Evolutionary conservation across 2,888 invertebrate genomes (phyloP), one percentile per base, ranked within the genome.

Genomic region (Apamea epomidion): DNA sequence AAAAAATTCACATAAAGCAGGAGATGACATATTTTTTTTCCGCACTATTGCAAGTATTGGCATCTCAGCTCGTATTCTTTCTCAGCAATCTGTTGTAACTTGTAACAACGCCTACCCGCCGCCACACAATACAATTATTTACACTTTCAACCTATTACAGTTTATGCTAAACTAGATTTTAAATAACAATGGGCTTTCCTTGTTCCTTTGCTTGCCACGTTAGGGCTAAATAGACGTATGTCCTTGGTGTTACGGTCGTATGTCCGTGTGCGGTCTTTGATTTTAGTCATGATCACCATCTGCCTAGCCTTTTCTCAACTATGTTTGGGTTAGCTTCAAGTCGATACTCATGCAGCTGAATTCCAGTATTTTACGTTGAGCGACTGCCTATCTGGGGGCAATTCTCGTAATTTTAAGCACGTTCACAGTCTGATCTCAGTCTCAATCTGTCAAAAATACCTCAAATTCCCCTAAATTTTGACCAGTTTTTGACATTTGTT

Each of bases 111-210:
- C 54, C 16, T 72, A 29, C 51, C 7, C 18, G 12, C 21, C n/a
- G 48, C 18, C 29, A 42, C 65, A 82, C 76, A 86, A 76, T 42
- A 58, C 73, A 60, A 82, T 84, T 84, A 82, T 82, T 62, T 71
- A 69, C 87, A 86, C 83, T 84, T 86, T 84, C 87, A 18, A 74
- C 6, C 67, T 32, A 51, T 67, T 84, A 58, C 48, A 65, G 25
- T 64, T 65, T 65, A 70, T 74, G 54, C 7, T 73, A 76, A 72
- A 86, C 72, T 45, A 12, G 86, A 76, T 76, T 64, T 45, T 54
- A 18, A 21, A 25, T 14, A 73, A 45, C 29, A 85, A 81, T 60
- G 0, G 29, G 5, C 51, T 18, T 37, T 60, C 51, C 64, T 85
- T 86, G 86, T 82, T 51, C 60, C 69, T 76, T 37, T 70, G 37